Evolutionary conservation across 2,888 invertebrate species (phyloP), one percentile per base, ranked within the genome.

Genomic region (Sarcophaga variegata): DNA sequence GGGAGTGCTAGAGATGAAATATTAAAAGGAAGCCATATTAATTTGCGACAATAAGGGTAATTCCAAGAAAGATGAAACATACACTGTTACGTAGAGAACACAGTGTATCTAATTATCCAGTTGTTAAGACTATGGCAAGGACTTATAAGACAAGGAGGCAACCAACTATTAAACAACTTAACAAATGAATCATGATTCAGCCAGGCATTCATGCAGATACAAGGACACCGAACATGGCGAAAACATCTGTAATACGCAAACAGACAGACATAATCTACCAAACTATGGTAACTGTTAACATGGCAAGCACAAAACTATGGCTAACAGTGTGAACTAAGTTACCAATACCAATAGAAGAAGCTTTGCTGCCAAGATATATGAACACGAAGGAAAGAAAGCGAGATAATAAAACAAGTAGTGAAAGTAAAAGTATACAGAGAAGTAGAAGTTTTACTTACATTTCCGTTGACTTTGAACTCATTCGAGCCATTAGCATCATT

Each of bases 401-500:
- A 37, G 3, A 2, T 17, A 54, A 54, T 3, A 54, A 54, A 5
- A 17, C 4, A 54, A 54, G 17, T 4, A 54, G 54, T 4, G 17
- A 54, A 54, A 54, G 54, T 14, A 54, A 54, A 54, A 54, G 54
- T 54, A 4, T 14, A 14, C 37, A n/a, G 63, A 20, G 14, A 66
- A 76, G 59, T 59, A 69, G 63, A 81, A 81, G 49, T 69, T 75
- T 81, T 49, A 75, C 49, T 76, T 81, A 70, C 62, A 63, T 70
- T 81, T 76, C 81, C 67, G 63, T 71, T 75, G 78, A 76, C 83
- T 83, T 83, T 86, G 87, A 86, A 80, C 88, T 81, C 74, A 81
- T 85, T 85, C 83, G 83, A 85, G 82, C 88, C 88, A 89, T 89
- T 89, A 89, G 88, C 83, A 79, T 88, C 85, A 88, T 88, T 89